phyloP scores from a whole-genome alignment of 1,140 invertebrate genomes.

The Ceratina calcarata region DNA sequence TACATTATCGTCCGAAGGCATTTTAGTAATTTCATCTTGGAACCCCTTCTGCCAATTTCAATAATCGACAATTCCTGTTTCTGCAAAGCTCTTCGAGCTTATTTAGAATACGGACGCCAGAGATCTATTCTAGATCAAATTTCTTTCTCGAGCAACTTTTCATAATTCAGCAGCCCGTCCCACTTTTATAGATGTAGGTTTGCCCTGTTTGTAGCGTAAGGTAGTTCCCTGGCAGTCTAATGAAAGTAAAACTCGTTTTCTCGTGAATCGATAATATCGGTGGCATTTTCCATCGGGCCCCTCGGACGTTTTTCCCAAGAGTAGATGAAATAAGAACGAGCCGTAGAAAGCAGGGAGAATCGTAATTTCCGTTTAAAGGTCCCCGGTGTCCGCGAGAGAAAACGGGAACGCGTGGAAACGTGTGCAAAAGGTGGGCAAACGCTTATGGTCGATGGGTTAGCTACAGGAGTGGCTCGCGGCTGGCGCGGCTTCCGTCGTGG shows the following conservation, averaged over 20 bases:
- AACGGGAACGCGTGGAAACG: constrained; percentile 18
- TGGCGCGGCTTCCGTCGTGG: constrained; percentile 49
- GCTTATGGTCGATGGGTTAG: constrained; percentile 48
- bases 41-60: background rate
- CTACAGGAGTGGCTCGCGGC: constrained; percentile 68
- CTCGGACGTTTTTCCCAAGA: background rate
- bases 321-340: background rate
- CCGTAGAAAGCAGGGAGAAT: background rate
- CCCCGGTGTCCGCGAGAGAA: background rate
- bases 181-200: too few relatives aligned
- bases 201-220: too few relatives aligned
- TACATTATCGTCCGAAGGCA: constrained; percentile 21
- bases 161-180: too few relatives aligned
- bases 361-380: constrained; percentile 34
- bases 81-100: too few relatives aligned
- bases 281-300: too few relatives aligned
- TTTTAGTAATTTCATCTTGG: background rate
- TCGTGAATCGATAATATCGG: too few relatives aligned
- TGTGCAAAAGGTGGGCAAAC: constrained; percentile 33
- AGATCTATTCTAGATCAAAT: too few relatives aligned
- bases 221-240: too few relatives aligned
- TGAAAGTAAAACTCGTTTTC: too few relatives aligned
- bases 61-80: background rate
- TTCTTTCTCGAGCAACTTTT: too few relatives aligned
- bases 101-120: too few relatives aligned